Evolutionary conservation across 2,888 invertebrate species (phyloP).

Genomic region (Chymomyza procnemis): DNA sequence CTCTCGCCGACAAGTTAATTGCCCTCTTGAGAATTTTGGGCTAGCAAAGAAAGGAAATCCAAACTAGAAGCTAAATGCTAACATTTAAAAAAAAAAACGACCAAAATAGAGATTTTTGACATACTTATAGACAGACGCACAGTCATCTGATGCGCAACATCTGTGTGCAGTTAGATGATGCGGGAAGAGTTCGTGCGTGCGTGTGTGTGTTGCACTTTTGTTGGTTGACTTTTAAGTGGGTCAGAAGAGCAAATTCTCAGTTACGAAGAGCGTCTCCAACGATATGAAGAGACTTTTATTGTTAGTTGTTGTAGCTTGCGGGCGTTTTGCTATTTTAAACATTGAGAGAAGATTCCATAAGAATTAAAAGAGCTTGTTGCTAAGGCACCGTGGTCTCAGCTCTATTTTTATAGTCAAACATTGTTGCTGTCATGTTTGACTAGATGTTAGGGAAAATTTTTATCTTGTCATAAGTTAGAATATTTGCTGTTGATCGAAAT

Average conservation of each 20-base stretch:
- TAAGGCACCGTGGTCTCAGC: background rate
- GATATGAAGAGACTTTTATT: background rate
- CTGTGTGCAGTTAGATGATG: conserved; percentile 25
- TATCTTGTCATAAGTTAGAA: too few species aligned
- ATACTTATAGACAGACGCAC: conserved; percentile 61
- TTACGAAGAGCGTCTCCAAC: background rate
- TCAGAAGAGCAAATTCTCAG: conserved; percentile 16
- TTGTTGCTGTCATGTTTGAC: conserved; percentile 21
- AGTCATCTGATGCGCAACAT: conserved; percentile 33
- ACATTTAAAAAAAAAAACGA: conserved; percentile 44
- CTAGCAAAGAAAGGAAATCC: conserved; percentile 19
- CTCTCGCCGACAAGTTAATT: conserved; percentile 58
- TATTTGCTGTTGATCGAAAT: background rate
- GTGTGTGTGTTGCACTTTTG: background rate
- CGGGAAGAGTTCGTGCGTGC: background rate
- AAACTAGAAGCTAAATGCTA: conserved; percentile 45
- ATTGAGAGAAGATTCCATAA: background rate
- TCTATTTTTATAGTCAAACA: background rate
- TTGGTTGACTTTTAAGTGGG: conserved; percentile 20
- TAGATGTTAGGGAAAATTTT: background rate
- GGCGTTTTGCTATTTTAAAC: background rate
- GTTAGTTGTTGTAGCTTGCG: background rate
- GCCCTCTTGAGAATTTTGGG: conserved; percentile 64
- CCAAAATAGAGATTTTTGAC: conserved; percentile 56
- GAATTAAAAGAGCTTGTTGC: background rate